A percentile compares a stretch with the other conserved stretches of the same genome.
Conservation (phyloP, 1,140 invertebrate genomes). For the Hirudo medicinalis region DNA sequence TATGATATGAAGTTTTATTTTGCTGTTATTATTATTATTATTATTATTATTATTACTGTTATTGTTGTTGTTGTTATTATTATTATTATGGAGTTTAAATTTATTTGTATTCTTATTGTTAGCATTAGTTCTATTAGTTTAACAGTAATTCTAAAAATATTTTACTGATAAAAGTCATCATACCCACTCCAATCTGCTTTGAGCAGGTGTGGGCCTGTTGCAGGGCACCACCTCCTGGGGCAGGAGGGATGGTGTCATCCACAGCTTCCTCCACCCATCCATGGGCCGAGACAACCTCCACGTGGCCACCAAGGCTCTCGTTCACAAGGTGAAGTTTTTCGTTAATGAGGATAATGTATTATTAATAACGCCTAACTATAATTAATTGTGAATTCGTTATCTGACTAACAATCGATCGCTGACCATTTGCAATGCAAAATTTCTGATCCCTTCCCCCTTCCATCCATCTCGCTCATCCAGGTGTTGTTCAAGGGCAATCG, state of each 20-base stretch:
- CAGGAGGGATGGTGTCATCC: background rate
- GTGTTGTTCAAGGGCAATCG: constrained; percentile 12
- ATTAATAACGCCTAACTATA: too few species aligned
- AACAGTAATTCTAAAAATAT: background rate
- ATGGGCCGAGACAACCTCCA: constrained; percentile 14
- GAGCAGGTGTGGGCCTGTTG: background rate
- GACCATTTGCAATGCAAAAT: too few species aligned
- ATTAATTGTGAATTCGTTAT: too few species aligned
- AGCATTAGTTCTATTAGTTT: background rate
- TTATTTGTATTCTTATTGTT: background rate
- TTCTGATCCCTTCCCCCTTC: background rate
- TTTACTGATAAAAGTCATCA: background rate
- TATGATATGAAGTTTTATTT: background rate
- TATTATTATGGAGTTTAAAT: background rate
- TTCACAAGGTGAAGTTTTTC: background rate
- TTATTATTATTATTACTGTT: background rate
- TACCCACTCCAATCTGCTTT: background rate
- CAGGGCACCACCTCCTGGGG: constrained; percentile 14
- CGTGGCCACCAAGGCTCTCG: constrained; percentile 9
- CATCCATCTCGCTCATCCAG: background rate
- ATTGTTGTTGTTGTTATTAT: background rate
- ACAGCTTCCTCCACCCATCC: constrained; percentile 5
- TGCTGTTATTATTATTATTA: background rate
- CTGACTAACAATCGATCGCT: too few species aligned
- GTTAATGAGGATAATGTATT: too few species aligned